phyloP scores from a whole-genome alignment of 1,140 invertebrate species.

The Panagrolaimus sp. region DNA sequence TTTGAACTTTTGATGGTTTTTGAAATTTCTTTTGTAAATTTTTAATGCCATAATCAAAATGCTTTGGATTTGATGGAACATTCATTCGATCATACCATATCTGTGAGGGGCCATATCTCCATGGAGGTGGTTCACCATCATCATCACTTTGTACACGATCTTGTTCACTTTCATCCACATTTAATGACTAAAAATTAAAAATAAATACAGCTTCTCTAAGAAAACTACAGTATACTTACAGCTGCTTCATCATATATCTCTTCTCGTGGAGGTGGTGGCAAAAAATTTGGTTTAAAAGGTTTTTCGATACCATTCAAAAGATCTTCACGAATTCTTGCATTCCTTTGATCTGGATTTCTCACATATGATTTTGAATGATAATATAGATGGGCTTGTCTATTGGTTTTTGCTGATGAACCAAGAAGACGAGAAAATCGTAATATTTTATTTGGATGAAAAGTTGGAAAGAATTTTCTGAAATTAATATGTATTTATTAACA shows the following conservation, averaged over 20 bases:
- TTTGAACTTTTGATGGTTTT: background rate
- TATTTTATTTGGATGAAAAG: slow-evolving; percentile 42
- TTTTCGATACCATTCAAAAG: background rate
- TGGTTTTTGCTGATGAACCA: slow-evolving; percentile 43
- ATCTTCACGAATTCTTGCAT: background rate
- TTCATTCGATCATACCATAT: slow-evolving; percentile 94
- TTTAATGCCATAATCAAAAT: slow-evolving; percentile 93
- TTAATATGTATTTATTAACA: background rate
- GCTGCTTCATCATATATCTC: slow-evolving; percentile 34
- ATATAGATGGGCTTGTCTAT: slow-evolving; percentile 50
- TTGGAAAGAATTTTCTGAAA: slow-evolving; percentile 43
- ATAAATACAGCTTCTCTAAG: background rate
- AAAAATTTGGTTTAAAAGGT: slow-evolving; percentile 14
- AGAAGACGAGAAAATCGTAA: slow-evolving; percentile 55
- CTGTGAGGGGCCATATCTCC: slow-evolving; percentile 92
- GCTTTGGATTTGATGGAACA: slow-evolving; percentile 82
- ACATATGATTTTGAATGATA: slow-evolving; percentile 49
- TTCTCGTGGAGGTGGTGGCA: slow-evolving; percentile 18
- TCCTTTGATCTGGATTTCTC: slow-evolving; percentile 17
- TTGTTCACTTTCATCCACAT: slow-evolving; percentile 22
- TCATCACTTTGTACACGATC: slow-evolving; percentile 23
- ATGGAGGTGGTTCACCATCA: slow-evolving; percentile 77
- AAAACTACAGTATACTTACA: slow-evolving; percentile 19
- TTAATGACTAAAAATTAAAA: slow-evolving; percentile 25
- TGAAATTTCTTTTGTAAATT: background rate